Conservation (phyloP, 2,113 vertebrate genomes). For the Chinchilla lanigera region DNA sequence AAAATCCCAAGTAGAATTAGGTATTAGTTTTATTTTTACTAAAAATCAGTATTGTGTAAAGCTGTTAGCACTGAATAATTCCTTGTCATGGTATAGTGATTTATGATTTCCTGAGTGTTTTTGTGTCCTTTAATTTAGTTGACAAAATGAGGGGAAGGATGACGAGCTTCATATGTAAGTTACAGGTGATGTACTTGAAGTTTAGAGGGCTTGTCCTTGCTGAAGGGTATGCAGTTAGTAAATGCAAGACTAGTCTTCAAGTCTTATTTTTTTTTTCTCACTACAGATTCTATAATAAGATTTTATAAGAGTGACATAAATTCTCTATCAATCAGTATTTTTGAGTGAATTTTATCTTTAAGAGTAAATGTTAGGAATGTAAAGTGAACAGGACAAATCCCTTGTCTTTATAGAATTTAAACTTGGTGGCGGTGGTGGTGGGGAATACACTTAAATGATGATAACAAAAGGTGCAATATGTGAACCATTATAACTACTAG, state of each 20-base stretch:
- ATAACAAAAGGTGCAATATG: neutral
- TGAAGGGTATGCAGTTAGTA: neutral
- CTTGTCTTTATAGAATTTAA: neutral
- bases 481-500: neutral
- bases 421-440: neutral
- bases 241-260: neutral
- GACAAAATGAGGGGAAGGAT: neutral
- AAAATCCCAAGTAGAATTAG: neutral
- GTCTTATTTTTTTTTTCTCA: neutral
- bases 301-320: neutral
- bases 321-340: neutral
- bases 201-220: neutral
- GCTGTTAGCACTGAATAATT: neutral
- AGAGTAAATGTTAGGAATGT: neutral
- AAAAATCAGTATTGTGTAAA: neutral
- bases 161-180: neutral
- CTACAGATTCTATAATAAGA: neutral
- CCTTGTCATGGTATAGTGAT: neutral
- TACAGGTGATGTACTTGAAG: neutral
- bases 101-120: neutral
- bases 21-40: neutral
- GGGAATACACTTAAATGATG: neutral
- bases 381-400: neutral
- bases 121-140: neutral
- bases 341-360: constrained; percentile 8